phyloP scores from a whole-genome alignment of 2,113 vertebrate genomes.

The zebrafish (Danio rerio) region GRCz12tu NC_133178.1:80001-80500 shows the following conservation, averaged over 20 bases:
- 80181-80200: no score
- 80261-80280: background rate
- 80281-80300: background rate
- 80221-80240: background rate
- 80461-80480: background rate
- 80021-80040: no score
- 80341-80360: background rate
- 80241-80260: background rate
- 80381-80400: background rate
- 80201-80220: slow-evolving; percentile 87
- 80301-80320: background rate
- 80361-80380: background rate
- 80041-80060: slow-evolving; percentile 86
- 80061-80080: slow-evolving; percentile 23
- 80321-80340: background rate
- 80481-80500: background rate
- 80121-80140: background rate
- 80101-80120: background rate
- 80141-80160: background rate
- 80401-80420: background rate
- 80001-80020: background rate
- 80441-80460: background rate
- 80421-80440: background rate
- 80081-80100: background rate
- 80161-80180: background rate